Base-by-base conservation (phyloP, 2,113 vertebrate genomes). In the Malurus elegans region DNA sequence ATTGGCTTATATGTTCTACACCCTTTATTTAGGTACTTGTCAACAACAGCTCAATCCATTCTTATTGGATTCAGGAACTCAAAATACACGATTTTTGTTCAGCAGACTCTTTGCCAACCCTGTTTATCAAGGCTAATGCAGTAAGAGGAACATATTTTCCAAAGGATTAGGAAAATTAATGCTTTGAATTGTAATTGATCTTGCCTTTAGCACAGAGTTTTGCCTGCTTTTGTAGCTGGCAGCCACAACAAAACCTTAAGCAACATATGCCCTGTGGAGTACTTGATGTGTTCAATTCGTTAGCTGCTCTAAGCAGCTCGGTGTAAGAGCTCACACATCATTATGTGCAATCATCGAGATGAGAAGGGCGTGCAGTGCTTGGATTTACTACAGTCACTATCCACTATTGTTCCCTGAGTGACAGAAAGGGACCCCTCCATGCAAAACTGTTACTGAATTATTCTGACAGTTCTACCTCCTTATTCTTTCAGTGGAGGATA, bases 21-120 rank as follows among this genome's bases (percentile, higher is more conserved):
- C 48, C 65, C 96, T 98, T 96, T 96, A 92, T 94, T 96, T 96
- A 82, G 61, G 62, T 75, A 86, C 91, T 88, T 74, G 69, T 76
- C 72, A 94, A 51, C 48, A 73, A 29, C 57, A 92, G 72, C 64
- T 92, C 90, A 96, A 93, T 81, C 79, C 76, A 91, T 71, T 86
- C 88, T 95, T 91, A 95, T 32, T 89, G 93, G 93, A 93, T 95
- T 96, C 85, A 40, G 53, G 90, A 95, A 95, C 88, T 93, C 80
- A 79, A 94, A 96, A 86, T 70, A 88, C 25, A 53, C 73, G 88
- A 53, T 80, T 96, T 96, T 89, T 91, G 61, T 70, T 92, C 74
- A 61, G 54, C 53, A 53, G 81, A 66, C 82, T 88, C 64, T 67
- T 91, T 86, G 48, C n/a, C 86, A 91, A 67, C 84, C 57, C 65